Evolutionary conservation across 2,888 invertebrate genomes (phyloP).

Genomic region (Buathra laborator): DNA sequence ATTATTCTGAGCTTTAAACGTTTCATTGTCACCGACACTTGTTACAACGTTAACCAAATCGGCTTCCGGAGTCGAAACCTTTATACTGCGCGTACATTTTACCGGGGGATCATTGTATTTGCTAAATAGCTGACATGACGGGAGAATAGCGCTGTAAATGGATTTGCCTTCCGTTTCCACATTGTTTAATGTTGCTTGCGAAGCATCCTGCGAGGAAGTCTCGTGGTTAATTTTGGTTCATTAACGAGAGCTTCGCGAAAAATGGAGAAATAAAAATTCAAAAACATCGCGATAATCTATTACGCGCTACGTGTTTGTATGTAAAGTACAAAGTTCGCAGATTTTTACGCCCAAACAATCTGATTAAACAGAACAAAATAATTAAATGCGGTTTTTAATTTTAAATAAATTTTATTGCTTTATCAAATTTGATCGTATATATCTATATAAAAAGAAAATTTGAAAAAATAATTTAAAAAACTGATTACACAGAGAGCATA

Average conservation of each 20-base stretch:
- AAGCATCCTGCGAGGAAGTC: background rate
- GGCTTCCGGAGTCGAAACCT: background rate
- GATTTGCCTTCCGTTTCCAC: background rate
- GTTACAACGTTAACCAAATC: slow-evolving; percentile 1
- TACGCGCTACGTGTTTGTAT: too few species aligned
- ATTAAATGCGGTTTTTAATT: too few species aligned
- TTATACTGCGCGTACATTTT: background rate
- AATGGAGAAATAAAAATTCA: too few species aligned
- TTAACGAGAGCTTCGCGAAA: background rate
- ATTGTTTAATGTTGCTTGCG: background rate
- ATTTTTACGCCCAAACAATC: too few species aligned
- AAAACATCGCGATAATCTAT: too few species aligned
- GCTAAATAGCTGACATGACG: background rate
- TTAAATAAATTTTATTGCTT: too few species aligned
- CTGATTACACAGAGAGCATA: too few species aligned
- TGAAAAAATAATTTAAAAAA: too few species aligned
- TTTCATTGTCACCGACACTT: slow-evolving; percentile 13
- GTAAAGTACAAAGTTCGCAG: too few species aligned
- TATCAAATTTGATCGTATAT: too few species aligned
- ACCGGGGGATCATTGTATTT: background rate
- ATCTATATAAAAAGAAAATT: too few species aligned
- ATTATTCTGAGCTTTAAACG: slow-evolving; percentile 6
- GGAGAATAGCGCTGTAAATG: background rate
- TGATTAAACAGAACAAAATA: too few species aligned
- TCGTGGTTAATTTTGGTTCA: background rate